These are phyloP conservation scores for Hydropsyche tenuis DNA, from an alignment of 1,140 invertebrate genomes.

Conservation along the genomic window DNA sequence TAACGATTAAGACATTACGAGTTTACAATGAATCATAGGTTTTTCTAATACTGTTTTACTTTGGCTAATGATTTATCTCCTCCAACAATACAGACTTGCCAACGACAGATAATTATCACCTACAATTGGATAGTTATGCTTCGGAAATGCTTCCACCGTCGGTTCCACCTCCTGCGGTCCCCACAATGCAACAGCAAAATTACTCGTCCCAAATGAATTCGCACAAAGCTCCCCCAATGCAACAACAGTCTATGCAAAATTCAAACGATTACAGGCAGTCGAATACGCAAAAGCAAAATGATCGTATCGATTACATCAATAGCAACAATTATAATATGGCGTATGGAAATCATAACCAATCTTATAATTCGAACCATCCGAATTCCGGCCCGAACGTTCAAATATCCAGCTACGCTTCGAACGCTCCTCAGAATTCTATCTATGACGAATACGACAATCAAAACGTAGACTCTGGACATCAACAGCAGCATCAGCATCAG, in stretches of 20 bases:
- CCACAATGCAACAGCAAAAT: conserved; percentile 25
- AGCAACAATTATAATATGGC: conserved; percentile 54
- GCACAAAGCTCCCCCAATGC: conserved; percentile 21
- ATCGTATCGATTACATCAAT: conserved; percentile 42
- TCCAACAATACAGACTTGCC: conserved; percentile 26
- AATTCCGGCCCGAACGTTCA: conserved; percentile 50
- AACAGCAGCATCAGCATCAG: conserved; percentile 36
- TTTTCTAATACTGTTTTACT: no score
- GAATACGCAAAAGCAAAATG: conserved; percentile 29
- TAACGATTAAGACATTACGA: no score
- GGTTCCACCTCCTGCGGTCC: conserved; percentile 52
- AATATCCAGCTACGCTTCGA: conserved; percentile 51
- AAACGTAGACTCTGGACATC: conserved; percentile 22
- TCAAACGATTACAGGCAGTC: conserved; percentile 48
- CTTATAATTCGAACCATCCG: conserved; percentile 49
- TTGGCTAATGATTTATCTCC: no score
- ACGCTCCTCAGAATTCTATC: conserved; percentile 35
- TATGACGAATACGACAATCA: conserved; percentile 45
- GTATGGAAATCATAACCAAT: conserved; percentile 54
- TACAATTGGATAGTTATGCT: conserved; percentile 55
- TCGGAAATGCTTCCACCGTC: conserved; percentile 57
- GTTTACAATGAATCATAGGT: no score
- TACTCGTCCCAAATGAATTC: conserved; percentile 17
- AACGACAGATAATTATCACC: conserved; percentile 47
- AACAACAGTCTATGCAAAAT: conserved; percentile 49